phyloP scores from a whole-genome alignment of 2,888 invertebrate species.

The Azorinus chamasolen region DNA sequence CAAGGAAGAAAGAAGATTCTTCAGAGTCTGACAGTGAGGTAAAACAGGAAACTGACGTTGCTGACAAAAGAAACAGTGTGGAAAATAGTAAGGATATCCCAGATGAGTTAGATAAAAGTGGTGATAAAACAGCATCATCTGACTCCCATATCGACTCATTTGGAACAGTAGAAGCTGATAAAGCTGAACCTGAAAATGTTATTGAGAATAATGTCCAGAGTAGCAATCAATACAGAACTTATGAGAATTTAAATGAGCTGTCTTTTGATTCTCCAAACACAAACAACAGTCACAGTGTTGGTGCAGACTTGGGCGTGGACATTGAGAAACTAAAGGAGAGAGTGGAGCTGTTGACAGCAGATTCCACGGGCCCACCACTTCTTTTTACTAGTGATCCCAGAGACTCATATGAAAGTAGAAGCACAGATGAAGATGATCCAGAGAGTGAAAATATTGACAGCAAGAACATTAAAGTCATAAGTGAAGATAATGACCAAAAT shows the following conservation, averaged over 20 bases:
- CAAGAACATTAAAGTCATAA: conserved; percentile 13
- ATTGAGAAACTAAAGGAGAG: conserved; percentile 41
- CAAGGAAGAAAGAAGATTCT: conserved; percentile 42
- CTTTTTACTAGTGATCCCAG: too few relatives aligned
- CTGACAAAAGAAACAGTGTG: too few relatives aligned
- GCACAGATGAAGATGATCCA: neutral
- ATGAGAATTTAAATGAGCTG: conserved; percentile 53
- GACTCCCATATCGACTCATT: too few relatives aligned
- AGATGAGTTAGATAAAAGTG: too few relatives aligned
- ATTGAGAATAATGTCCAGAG: conserved; percentile 7
- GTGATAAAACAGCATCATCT: too few relatives aligned
- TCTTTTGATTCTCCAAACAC: conserved; percentile 27
- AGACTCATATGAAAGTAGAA: too few relatives aligned
- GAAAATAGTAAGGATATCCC: conserved; percentile 4
- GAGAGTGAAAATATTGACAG: neutral
- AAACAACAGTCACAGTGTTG: conserved; percentile 13
- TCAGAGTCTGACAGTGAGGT: conserved; percentile 32
- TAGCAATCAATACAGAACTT: conserved; percentile 44
- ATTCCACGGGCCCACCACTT: neutral
- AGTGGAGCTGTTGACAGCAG: conserved; percentile 27
- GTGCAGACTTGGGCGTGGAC: conserved; percentile 33
- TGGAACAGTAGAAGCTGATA: too few relatives aligned
- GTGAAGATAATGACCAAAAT: conserved; percentile 36
- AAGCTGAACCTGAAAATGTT: too few relatives aligned
- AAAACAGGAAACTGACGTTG: conserved; percentile 17